Percentiles rank a stretch among this genome's conserved stretches.
phyloP scores from a whole-genome alignment of 53 echinoderm and acorn worm genomes.

The Apostichopus leukothele region DNA sequence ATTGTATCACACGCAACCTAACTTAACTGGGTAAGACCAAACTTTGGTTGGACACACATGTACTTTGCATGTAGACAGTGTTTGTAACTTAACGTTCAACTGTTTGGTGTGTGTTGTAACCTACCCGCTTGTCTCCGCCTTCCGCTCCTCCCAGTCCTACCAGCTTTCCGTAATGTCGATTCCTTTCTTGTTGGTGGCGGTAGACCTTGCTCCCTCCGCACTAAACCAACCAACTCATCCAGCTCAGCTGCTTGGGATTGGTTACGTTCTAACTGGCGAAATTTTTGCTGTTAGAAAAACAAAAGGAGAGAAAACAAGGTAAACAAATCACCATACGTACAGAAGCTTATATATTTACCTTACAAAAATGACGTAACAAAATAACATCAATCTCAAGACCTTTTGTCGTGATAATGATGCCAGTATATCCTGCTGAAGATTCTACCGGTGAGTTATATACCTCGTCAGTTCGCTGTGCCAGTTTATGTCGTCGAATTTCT shows the following conservation, averaged over 20 bases:
- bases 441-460: neutral
- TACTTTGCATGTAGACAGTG: too few relatives aligned
- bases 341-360: neutral
- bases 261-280: neutral
- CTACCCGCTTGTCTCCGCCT: conserved; percentile 5
- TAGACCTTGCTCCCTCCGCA: neutral
- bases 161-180: neutral
- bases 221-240: neutral
- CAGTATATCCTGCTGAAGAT: too few relatives aligned
- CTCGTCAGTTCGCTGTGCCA: neutral
- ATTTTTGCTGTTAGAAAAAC: conserved; percentile 3
- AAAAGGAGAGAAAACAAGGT: neutral
- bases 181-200: neutral
- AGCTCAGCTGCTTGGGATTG: conserved; percentile 17
- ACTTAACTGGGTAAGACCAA: too few relatives aligned
- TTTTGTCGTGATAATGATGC: too few relatives aligned
- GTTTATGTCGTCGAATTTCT: too few relatives aligned
- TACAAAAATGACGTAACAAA: neutral
- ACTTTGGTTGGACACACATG: too few relatives aligned
- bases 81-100: too few relatives aligned
- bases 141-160: neutral
- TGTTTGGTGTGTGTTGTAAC: too few relatives aligned
- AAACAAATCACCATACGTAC: neutral
- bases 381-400: too few relatives aligned
- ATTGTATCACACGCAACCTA: too few relatives aligned